Evolutionary conservation across 1,140 invertebrate species (phyloP), one percentile per base, ranked within the genome.

Genomic region (Trichoplusia ni): DNA sequence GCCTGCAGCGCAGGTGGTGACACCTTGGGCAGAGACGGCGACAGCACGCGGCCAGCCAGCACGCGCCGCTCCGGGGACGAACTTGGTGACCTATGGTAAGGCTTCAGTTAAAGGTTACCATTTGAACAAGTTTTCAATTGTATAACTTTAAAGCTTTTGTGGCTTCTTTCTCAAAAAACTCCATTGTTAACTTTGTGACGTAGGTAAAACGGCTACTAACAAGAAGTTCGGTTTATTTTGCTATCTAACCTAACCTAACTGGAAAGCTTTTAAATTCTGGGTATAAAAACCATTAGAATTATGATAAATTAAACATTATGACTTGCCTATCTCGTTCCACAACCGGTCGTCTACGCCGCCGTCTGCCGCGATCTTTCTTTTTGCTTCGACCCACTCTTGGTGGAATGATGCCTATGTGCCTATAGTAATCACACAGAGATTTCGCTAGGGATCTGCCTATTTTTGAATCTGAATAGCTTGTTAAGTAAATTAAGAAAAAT

Each of bases 361-460:
- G 73, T 5, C 81, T 75, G 1, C 81, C 71, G 3, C 80, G 35
- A 6, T 86, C 80, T 29, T 81, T 81, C 63, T 83, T 86, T 60
- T 84, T 89, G 13, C 18, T 71, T 5, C 54, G 49, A 9, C 80
- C 69, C 3, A 81, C 53, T 4, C 82, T 77, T 9, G 81, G 79
- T 5, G 88, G 81, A 13, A 90, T 84, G n/a, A 88, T 79, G 0
- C 77, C 78, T 4, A 85, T 67, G 42, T 90, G 85, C 0, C 85
- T 72, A 53, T 89, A 90, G 59, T 89, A 90, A 47, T 90, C 86
- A 56, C 84, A 90, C 3, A 90, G 64, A 8, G 81, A 79, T 67
- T 88, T 89, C 16, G 66, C 88, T 53, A 90, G 11, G 2, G 84
- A 78, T 66, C 81, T 71, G 6, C 88, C 88, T 70, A 89, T 81